Evolutionary conservation across 1,140 invertebrate species (phyloP).

Genomic region (Hirudo medicinalis): DNA sequence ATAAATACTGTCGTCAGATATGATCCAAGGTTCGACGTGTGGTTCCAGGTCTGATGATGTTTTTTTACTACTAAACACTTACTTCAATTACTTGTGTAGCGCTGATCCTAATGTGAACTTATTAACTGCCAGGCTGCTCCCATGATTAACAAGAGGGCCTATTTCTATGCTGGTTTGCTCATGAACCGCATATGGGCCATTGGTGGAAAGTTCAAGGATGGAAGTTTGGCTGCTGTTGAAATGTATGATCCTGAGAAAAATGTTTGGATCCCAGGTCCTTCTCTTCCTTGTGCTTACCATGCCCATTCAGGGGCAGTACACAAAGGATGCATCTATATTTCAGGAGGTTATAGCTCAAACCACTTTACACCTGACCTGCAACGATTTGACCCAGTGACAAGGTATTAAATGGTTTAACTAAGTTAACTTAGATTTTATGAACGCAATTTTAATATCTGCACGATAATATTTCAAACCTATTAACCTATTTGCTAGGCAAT

Average conservation of each 20-base stretch:
- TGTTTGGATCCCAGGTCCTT: slow-evolving; percentile 35
- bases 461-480: too few species aligned
- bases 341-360: slow-evolving; percentile 40
- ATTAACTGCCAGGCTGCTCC: slow-evolving; percentile 23
- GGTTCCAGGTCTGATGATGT: slow-evolving; percentile 31
- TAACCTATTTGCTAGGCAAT: slow-evolving; percentile 26
- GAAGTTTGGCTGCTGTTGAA: slow-evolving; percentile 37
- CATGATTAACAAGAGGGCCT: slow-evolving; percentile 40
- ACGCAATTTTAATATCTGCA: too few species aligned
- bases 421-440: not conserved
- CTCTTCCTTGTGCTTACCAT: slow-evolving; percentile 39
- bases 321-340: slow-evolving; percentile 38
- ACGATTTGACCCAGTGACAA: slow-evolving; percentile 33
- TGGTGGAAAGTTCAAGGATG: slow-evolving; percentile 40
- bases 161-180: slow-evolving; percentile 40
- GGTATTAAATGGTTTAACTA: not conserved
- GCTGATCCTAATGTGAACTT: too few species aligned
- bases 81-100: too few species aligned
- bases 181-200: slow-evolving; percentile 37
- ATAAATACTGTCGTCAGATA: slow-evolving; percentile 39
- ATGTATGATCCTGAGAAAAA: slow-evolving; percentile 37
- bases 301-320: slow-evolving; percentile 40
- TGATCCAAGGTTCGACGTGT: slow-evolving; percentile 39
- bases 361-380: slow-evolving; percentile 41
- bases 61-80: not conserved